Evolutionary conservation across 2,113 vertebrate genomes (phyloP), one percentile per base, ranked within the genome.

Genomic region (Dasypus novemcinctus): DNA sequence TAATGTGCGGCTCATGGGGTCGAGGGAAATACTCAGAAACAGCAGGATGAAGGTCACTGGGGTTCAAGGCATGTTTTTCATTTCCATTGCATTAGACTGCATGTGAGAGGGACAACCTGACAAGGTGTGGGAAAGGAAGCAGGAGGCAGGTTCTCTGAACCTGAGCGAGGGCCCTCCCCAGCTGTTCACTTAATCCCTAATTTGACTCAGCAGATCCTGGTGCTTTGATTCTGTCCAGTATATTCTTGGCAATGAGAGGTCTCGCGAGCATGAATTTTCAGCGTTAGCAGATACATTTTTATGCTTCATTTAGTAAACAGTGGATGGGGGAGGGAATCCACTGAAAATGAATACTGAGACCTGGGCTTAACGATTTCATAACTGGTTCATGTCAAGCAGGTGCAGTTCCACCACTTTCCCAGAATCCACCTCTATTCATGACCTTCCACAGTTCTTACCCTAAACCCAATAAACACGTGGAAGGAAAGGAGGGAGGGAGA

Each of bases 381-480:
- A 38, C 3, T 5, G 2, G 38, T 25, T 63, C 46, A 11, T n/a
- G 13, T 18, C 49, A 52, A 33, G 57, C 4, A 69, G 76, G 41
- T 1, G 29, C 10, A 27, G 1, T 63, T 18, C 38, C 4, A 18
- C 27, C 57, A 33, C 81, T 84, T 25, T 80, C 7, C 38, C 49
- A 57, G n/a, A 0, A 0, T 63, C 3, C 25, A 1, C 43, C n/a
- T 43, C 1, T 21, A 14, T 14, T 31, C 63, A 31, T 64, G 43
- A 78, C 46, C 68, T 85, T 11, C 11, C n/a, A 9, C 25, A 33
- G 7, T 63, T 89, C 43, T 84, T 11, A 91, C 10, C 10, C 21
- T 74, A 81, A 87, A 43, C 27, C 33, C n/a, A 38, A 1, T 23
- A 90, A 78, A n/a, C 13, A 7, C 36, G 23, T 20, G 25, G 20